These are phyloP conservation scores for Ascidia mentula DNA, from an alignment of 23 tunicate species.

Conservation along the genomic window DNA sequence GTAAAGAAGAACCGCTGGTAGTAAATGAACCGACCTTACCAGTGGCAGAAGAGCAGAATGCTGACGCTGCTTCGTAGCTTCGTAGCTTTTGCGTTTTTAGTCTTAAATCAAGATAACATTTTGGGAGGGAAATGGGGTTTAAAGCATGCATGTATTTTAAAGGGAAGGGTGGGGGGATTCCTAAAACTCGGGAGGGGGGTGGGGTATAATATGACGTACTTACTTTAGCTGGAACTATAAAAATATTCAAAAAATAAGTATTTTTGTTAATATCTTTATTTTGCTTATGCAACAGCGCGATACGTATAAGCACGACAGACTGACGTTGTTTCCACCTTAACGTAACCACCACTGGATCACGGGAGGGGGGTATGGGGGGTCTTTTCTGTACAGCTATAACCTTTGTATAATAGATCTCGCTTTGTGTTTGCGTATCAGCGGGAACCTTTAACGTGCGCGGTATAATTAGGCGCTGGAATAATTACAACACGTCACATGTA, in stretches of 20 bases:
- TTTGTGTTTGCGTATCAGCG: not conserved
- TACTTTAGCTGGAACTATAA: not conserved
- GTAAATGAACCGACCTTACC: no score
- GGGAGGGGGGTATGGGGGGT: not conserved
- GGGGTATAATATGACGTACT: not conserved
- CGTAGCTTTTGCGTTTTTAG: not conserved
- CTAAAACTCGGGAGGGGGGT: not conserved
- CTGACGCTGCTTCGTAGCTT: conserved; percentile 4
- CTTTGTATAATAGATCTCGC: conserved; percentile 4
- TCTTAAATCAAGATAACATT: not conserved
- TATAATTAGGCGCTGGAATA: conserved; percentile 3
- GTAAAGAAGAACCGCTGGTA: no score
- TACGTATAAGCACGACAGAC: not conserved
- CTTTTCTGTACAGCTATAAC: not conserved
- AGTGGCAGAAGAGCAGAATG: conserved; percentile 20
- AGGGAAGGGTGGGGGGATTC: not conserved
- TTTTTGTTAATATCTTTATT: not conserved
- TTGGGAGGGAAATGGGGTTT: not conserved
- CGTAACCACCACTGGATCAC: not conserved
- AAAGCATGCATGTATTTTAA: not conserved
- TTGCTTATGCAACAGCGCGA: not conserved
- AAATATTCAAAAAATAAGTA: not conserved
- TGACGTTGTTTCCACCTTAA: not conserved
- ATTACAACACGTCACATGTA: not conserved
- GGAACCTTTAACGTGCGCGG: not conserved